phyloP scores from a whole-genome alignment of 2,888 invertebrate species.

The Thalpophila matura region DNA sequence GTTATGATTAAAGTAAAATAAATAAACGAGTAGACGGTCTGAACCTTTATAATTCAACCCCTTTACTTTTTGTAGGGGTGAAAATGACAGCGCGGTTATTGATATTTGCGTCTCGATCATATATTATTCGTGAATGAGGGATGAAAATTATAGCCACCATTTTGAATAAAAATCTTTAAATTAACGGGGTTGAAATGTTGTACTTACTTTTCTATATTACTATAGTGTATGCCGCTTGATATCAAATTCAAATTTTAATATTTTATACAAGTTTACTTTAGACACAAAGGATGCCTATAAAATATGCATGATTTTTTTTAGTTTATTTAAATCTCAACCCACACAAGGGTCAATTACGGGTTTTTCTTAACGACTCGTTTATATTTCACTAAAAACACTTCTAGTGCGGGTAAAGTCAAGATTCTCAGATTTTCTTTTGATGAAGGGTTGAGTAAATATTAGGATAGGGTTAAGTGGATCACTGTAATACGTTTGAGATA shows the following conservation, averaged over 20 bases:
- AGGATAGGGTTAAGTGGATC: constrained; percentile 55
- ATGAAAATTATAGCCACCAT: background rate
- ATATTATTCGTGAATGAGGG: background rate
- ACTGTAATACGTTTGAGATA: constrained; percentile 51
- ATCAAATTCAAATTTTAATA: too few species aligned
- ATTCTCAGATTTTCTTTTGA: constrained; percentile 58
- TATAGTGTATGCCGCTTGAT: too few species aligned
- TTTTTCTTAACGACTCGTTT: constrained; percentile 20
- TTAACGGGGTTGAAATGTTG: too few species aligned
- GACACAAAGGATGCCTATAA: too few species aligned
- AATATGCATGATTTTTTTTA: background rate
- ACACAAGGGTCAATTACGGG: constrained; percentile 23
- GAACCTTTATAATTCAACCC: background rate
- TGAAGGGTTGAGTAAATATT: constrained; percentile 63
- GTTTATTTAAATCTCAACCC: background rate
- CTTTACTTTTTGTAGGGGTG: background rate
- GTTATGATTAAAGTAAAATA: too few species aligned
- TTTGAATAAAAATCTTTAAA: too few species aligned
- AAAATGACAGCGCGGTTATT: background rate
- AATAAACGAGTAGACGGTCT: background rate
- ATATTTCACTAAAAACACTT: constrained; percentile 38
- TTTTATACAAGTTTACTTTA: too few species aligned
- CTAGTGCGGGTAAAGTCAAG: constrained; percentile 38
- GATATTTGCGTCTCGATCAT: background rate
- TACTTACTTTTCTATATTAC: too few species aligned